Base-by-base conservation (phyloP, 2,113 vertebrate genomes). In the Melanerpes aurifrons region DNA sequence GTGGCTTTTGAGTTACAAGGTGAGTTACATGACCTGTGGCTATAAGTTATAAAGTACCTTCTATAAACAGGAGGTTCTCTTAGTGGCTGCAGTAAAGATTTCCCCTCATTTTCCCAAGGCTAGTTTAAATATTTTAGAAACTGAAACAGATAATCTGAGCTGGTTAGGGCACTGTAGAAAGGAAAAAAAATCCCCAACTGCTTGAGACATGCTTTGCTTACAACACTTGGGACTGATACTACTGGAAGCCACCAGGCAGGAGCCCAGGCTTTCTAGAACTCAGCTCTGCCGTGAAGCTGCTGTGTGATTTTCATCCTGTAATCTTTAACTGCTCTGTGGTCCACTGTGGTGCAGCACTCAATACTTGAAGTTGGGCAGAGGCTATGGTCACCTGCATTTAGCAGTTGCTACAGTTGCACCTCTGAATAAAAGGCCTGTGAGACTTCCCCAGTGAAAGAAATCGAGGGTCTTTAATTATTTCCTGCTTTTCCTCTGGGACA, bases 221-320 rank as follows among this genome's bases (percentile, higher is more conserved):
- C 2, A 13, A 45, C 32, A 57, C 22, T 58, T 48, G 15, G 43
- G 19, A 11, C 31, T 86, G 32, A 17, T 89, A 53, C 74, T 86
- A 32, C 72, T 77, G 58, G 50, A 88, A 86, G 70, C 54, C 32
- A 75, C 32, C 18, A 62, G 37, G 28, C 26, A 50, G 37, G 43
- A 83, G 37, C 31, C 37, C 53, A 81, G 40, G 25, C 48, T 77
- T 19, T 50, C 76, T 86, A 58, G 66, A 68, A n/a, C 72, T 89
- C 70, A 69, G 45, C 45, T 63, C 54, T 94, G 35, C 75, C 80
- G 67, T 79, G 83, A 77, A 83, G 54, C 62, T 94, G 29, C 82
- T 50, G 7, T 74, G 71, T 85, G 64, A 75, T 91, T 74, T 81
- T 82, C 53, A 3, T 89, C 57, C 62, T 77, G 43, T 89, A 50